Evolutionary conservation across 2,113 vertebrate species (phyloP).

Genomic region (Aramus guarauna): DNA sequence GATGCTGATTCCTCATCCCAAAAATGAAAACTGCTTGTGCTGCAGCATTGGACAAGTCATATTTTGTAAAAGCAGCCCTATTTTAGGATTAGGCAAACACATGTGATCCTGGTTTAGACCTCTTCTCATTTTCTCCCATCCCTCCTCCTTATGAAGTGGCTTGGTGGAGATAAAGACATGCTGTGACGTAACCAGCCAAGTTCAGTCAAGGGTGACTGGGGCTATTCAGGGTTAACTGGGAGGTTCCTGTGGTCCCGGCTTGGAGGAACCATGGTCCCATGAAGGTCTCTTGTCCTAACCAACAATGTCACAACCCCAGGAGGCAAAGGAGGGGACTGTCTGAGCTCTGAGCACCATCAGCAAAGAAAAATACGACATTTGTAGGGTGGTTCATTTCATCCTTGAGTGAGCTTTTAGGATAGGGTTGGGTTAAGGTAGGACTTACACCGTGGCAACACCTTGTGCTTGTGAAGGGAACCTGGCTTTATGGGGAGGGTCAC

Average conservation of each 20-base stretch:
- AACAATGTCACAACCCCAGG: neutral
- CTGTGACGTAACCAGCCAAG: accelerated
- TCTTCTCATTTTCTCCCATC: neutral
- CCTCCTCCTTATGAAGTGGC: neutral
- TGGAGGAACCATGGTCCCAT: accelerated
- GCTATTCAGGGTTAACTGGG: neutral
- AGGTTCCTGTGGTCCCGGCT: neutral
- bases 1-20: neutral
- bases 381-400: neutral
- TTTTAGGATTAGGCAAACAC: neutral
- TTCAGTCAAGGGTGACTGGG: neutral
- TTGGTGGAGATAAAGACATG: neutral
- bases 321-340: neutral
- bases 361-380: neutral
- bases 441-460: neutral
- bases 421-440: neutral
- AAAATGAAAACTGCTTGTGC: neutral
- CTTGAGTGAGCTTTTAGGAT: neutral
- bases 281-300: neutral
- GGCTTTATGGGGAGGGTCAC: neutral
- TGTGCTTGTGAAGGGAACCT: neutral
- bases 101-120: neutral
- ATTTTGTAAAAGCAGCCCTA: neutral
- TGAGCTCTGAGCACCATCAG: neutral
- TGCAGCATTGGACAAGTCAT: neutral